Conservation (phyloP, 2,888 invertebrate species). For the Pandemis heparana region DNA sequence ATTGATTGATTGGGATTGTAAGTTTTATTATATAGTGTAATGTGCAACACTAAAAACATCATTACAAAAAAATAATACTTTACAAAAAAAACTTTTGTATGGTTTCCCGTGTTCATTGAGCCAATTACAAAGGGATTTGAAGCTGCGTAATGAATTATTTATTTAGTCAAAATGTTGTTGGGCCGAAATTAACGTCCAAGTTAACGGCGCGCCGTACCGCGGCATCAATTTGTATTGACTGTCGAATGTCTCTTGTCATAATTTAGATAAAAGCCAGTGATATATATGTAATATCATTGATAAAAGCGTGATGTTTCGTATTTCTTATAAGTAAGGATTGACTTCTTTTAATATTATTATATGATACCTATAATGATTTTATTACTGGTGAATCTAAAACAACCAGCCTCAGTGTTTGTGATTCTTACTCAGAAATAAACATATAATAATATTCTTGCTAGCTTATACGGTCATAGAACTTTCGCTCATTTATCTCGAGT, state of each 20-base stretch:
- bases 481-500: constrained; percentile 3
- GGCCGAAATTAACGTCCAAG: constrained; percentile 21
- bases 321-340: neutral
- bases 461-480: constrained; percentile 3
- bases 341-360: neutral
- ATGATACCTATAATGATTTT: neutral
- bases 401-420: neutral
- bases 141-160: constrained; percentile 57
- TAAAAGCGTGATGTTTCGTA: neutral
- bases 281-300: too few relatives aligned
- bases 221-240: neutral
- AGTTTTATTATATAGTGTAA: too few relatives aligned
- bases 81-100: neutral
- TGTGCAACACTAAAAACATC: too few relatives aligned
- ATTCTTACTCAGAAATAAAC: neutral
- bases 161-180: constrained; percentile 44
- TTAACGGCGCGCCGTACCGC: constrained; percentile 2
- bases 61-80: too few relatives aligned
- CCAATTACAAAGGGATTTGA: constrained; percentile 54
- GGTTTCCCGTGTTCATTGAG: constrained; percentile 45
- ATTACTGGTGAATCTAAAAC: neutral
- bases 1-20: too few relatives aligned
- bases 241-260: neutral
- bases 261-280: neutral
- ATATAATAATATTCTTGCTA: neutral